phyloP scores from a whole-genome alignment of 2,113 vertebrate genomes.

The Prionailurus viverrinus region DNA sequence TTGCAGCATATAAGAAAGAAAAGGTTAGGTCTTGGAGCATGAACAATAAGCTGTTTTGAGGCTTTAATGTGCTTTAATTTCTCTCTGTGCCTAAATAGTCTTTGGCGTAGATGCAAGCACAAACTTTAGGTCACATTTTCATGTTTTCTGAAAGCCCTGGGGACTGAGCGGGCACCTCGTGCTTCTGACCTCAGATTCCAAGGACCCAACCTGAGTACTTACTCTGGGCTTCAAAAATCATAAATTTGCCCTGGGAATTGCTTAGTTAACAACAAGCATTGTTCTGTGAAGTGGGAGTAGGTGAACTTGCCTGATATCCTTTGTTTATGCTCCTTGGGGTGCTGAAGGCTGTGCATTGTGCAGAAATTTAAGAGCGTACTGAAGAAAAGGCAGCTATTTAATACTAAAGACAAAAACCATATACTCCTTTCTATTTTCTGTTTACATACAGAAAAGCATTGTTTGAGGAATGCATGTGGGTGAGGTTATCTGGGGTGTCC shows the following conservation, averaged over 20 bases:
- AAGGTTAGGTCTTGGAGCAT: slow-evolving; percentile 63
- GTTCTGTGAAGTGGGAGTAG: slow-evolving; percentile 68
- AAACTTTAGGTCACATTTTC: slow-evolving; percentile 74
- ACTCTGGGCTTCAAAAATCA: slow-evolving; percentile 42
- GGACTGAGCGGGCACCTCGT: neutral
- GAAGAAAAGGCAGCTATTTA: slow-evolving; percentile 80
- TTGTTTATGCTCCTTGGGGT: slow-evolving; percentile 74
- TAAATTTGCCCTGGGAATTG: slow-evolving; percentile 76
- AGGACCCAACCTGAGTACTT: slow-evolving; percentile 72
- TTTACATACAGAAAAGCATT: slow-evolving; percentile 65
- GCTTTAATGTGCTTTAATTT: slow-evolving; percentile 67
- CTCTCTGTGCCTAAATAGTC: slow-evolving; percentile 61
- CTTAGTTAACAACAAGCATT: slow-evolving; percentile 73
- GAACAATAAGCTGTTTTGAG: slow-evolving; percentile 70
- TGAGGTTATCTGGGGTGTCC: slow-evolving; percentile 75
- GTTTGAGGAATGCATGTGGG: slow-evolving; percentile 76
- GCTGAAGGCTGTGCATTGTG: slow-evolving; percentile 82
- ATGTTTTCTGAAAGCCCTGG: slow-evolving; percentile 64
- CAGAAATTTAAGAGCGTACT: slow-evolving; percentile 75
- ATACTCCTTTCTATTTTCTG: slow-evolving; percentile 71
- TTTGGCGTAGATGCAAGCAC: slow-evolving; percentile 28
- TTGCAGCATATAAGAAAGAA: slow-evolving; percentile 24
- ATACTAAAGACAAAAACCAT: slow-evolving; percentile 73
- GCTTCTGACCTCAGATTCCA: slow-evolving; percentile 79
- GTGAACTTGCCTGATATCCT: slow-evolving; percentile 66